Evolutionary conservation across 2,113 vertebrate genomes (phyloP).

Genomic region (Coracopsis vasa): DNA sequence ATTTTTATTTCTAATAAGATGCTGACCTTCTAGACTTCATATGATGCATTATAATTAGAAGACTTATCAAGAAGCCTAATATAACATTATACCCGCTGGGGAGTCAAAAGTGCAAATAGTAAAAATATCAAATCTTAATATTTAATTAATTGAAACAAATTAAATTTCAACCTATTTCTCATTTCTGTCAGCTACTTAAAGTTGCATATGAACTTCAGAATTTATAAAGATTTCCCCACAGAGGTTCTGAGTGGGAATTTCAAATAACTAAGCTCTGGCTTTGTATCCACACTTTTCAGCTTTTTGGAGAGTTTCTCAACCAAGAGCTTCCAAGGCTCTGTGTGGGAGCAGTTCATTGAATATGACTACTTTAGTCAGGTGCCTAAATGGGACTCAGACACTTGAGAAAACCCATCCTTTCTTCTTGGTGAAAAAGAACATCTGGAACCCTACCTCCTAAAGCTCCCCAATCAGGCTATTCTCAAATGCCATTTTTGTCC

Average conservation of each 20-base stretch:
- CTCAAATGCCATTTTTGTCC: not conserved
- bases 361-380: not conserved
- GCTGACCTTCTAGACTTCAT: conserved; percentile 80
- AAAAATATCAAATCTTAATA: conserved; percentile 55
- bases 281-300: not conserved
- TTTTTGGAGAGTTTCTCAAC: not conserved
- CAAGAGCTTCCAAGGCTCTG: not conserved
- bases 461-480: not conserved
- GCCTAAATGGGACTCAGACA: not conserved
- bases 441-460: not conserved
- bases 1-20: conserved; percentile 82
- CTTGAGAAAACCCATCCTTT: not conserved
- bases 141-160: conserved; percentile 62
- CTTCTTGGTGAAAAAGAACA: not conserved
- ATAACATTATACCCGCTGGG: conserved; percentile 77
- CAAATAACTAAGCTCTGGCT: not conserved
- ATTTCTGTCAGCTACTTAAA: not conserved
- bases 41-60: conserved; percentile 79
- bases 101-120: conserved; percentile 65
- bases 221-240: conserved; percentile 3
- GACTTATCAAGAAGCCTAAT: conserved; percentile 76
- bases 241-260: not conserved
- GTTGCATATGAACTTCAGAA: not conserved
- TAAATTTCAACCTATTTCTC: conserved; percentile 40
- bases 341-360: not conserved